Evolutionary conservation across 2,113 vertebrate species (phyloP).

Genomic region (Rousettus leschenaultii): DNA sequence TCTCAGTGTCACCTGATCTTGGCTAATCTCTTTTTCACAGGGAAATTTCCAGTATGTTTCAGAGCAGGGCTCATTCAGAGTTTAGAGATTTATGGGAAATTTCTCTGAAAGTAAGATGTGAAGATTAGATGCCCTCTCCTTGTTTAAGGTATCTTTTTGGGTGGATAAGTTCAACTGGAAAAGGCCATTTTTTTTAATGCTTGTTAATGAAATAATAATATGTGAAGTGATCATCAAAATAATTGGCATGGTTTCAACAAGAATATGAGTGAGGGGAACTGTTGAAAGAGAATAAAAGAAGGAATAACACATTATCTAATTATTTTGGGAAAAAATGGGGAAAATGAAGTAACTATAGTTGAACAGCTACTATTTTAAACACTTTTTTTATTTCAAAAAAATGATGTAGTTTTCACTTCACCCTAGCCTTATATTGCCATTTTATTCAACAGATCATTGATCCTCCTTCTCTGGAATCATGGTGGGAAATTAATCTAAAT

Average conservation of each 20-base stretch:
- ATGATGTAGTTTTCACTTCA: not conserved
- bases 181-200: not conserved
- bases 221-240: not conserved
- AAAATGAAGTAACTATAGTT: not conserved
- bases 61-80: not conserved
- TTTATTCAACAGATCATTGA: slow-evolving; percentile 6
- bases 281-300: not conserved
- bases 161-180: not conserved
- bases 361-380: slow-evolving; percentile 34
- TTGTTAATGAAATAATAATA: not conserved
- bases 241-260: slow-evolving; percentile 15
- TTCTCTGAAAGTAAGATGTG: not conserved
- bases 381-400: not conserved
- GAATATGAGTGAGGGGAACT: not conserved
- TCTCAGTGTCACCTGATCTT: not conserved
- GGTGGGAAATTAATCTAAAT: slow-evolving; percentile 31
- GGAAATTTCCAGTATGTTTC: not conserved
- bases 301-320: not conserved
- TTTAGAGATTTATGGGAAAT: slow-evolving; percentile 1
- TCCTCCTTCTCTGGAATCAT: not conserved
- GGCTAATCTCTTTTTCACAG: not conserved
- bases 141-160: not conserved
- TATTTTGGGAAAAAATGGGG: not conserved
- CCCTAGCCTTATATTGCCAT: not conserved
- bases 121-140: not conserved